Conservation (phyloP, 2,113 vertebrate species). For the Stictonetta naevosa region DNA sequence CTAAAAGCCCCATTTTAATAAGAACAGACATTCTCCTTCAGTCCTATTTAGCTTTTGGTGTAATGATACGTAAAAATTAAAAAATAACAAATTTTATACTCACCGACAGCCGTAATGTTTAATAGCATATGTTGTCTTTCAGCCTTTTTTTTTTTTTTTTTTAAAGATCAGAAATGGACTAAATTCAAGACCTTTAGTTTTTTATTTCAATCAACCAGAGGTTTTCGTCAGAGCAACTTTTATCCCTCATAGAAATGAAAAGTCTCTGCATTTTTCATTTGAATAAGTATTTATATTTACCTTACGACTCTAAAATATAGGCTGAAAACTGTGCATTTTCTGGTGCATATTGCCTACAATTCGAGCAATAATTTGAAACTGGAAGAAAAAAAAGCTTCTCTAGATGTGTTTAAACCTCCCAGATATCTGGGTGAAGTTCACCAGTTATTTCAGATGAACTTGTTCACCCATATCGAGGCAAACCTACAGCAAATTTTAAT, state of each 20-base stretch:
- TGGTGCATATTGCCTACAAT: neutral
- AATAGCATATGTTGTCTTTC: neutral
- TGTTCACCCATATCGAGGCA: fast-evolving
- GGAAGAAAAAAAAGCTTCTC: neutral
- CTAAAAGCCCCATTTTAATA: neutral
- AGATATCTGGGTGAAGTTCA: neutral
- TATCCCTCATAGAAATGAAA: neutral
- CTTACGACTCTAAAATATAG: neutral
- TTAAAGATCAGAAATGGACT: neutral
- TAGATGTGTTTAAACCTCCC: neutral
- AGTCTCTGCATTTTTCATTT: neutral
- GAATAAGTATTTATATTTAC: neutral
- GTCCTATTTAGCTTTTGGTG: neutral
- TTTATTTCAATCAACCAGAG: neutral
- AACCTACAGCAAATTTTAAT: neutral
- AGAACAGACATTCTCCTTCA: neutral
- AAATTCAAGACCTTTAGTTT: neutral
- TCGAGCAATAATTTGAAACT: neutral
- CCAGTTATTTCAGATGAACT: neutral
- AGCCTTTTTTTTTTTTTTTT: neutral
- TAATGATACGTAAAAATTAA: neutral
- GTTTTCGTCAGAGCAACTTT: neutral
- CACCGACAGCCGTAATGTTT: neutral
- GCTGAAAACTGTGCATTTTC: neutral
- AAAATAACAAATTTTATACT: neutral